These are phyloP conservation scores for Trematomus loennbergii DNA, from an alignment of 2,113 vertebrate genomes.

Conservation along the genomic window DNA sequence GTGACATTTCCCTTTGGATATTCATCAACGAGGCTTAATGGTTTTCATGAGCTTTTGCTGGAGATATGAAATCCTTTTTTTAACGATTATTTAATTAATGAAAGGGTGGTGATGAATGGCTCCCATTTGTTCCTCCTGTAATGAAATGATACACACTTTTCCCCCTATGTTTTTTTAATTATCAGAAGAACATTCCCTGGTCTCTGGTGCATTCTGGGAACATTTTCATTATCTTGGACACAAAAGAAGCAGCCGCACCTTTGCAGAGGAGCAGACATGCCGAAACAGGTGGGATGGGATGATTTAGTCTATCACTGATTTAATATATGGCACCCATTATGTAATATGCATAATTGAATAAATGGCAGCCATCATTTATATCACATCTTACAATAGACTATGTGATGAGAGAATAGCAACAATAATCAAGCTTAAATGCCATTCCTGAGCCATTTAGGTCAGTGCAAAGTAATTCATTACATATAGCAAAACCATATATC, in stretches of 20 bases:
- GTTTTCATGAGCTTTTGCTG: conserved; percentile 63
- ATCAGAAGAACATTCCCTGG: conserved; percentile 34
- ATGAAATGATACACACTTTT: conserved; percentile 60
- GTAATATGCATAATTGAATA: conserved; percentile 19
- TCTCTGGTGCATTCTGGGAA: conserved; percentile 35
- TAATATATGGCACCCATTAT: conserved; percentile 6
- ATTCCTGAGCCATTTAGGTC: not conserved
- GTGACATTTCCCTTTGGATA: conserved; percentile 71
- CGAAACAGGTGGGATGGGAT: not conserved
- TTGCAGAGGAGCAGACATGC: not conserved
- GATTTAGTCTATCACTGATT: conserved; percentile 17
- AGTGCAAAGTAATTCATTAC: conserved; percentile 6
- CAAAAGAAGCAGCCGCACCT: conserved; percentile 25
- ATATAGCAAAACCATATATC: not conserved
- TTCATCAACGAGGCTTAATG: conserved; percentile 71
- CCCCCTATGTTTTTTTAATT: conserved; percentile 55
- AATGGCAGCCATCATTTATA: not conserved
- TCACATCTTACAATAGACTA: conserved; percentile 1
- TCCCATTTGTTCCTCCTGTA: conserved; percentile 45
- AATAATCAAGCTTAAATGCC: not conserved
- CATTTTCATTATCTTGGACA: conserved; percentile 36
- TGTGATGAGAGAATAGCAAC: conserved; percentile 7
- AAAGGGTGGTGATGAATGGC: conserved; percentile 73
- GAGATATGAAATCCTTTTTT: conserved; percentile 59
- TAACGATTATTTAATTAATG: conserved; percentile 78